A percentile compares a stretch with the other conserved stretches of the same genome.
These are phyloP conservation scores for Pogonomyrmex californicus DNA, from an alignment of 1,140 invertebrate species.

Conservation along the genomic window DNA sequence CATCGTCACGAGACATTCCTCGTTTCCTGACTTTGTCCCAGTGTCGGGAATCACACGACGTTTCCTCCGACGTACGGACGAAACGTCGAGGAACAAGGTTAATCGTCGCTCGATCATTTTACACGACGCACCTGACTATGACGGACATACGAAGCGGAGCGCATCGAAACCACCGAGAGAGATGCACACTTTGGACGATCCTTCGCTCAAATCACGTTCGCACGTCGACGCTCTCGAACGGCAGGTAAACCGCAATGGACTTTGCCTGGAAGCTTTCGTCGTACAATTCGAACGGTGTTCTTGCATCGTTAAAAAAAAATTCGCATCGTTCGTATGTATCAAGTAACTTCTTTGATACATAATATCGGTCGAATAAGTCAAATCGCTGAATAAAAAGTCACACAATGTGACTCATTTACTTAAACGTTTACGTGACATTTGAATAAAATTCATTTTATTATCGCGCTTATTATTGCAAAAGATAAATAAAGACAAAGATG, in stretches of 20 bases:
- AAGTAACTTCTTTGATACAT: background rate
- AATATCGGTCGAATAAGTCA: too few relatives aligned
- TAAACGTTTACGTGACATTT: too few relatives aligned
- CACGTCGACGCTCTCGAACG: constrained; percentile 41
- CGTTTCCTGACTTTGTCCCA: constrained; percentile 65
- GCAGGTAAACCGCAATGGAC: constrained; percentile 65
- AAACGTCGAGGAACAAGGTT: background rate
- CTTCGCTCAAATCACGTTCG: constrained; percentile 12
- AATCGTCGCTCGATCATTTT: background rate
- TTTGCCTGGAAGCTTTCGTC: constrained; percentile 31
- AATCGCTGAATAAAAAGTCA: too few relatives aligned
- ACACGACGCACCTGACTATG: background rate
- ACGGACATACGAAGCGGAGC: background rate
- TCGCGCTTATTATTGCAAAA: background rate
- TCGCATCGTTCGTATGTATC: background rate
- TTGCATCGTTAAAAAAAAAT: constrained; percentile 14
- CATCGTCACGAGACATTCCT: constrained; percentile 54
- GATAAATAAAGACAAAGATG: background rate
- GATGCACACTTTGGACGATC: constrained; percentile 8
- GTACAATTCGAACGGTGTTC: constrained; percentile 10
- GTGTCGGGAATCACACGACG: background rate
- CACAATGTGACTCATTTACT: too few relatives aligned
- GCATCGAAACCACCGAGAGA: background rate
- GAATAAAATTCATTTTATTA: background rate
- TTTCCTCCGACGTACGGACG: too few relatives aligned